Conservation (phyloP, 1,140 invertebrate species). For the Phthorimaea operculella region DNA sequence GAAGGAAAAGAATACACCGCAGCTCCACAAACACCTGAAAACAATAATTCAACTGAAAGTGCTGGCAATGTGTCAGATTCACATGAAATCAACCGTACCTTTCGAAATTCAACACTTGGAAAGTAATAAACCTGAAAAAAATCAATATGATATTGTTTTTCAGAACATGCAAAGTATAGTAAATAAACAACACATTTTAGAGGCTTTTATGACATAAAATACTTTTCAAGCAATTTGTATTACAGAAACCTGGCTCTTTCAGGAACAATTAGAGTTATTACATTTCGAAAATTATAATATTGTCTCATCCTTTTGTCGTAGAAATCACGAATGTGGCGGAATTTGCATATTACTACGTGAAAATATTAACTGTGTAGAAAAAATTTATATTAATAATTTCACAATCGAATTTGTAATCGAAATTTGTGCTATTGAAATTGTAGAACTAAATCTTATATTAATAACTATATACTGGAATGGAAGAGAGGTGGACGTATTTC, state of each 20-base stretch:
- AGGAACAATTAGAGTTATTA: slow-evolving; percentile 11
- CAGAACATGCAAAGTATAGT: slow-evolving; percentile 24
- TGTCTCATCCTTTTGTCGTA: neutral
- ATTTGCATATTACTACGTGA: slow-evolving; percentile 16
- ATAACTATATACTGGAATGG: slow-evolving; percentile 27
- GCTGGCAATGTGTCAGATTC: neutral
- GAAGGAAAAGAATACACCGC: neutral
- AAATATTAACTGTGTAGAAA: slow-evolving; percentile 12
- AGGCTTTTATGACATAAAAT: slow-evolving; percentile 17
- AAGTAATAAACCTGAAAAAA: neutral
- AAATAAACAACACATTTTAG: slow-evolving; percentile 17
- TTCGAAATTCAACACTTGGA: neutral
- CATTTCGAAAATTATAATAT: neutral
- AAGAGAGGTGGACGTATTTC: slow-evolving; percentile 20
- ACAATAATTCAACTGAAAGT: neutral
- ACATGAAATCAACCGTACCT: neutral
- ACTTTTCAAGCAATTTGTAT: slow-evolving; percentile 14
- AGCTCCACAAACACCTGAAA: neutral
- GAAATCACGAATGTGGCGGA: neutral
- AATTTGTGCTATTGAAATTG: slow-evolving; percentile 17
- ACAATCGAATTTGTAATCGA: slow-evolving; percentile 24
- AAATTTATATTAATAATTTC: slow-evolving; percentile 18
- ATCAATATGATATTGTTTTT: slow-evolving; percentile 11
- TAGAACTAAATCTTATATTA: slow-evolving; percentile 14
- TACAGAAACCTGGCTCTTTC: slow-evolving; percentile 21